Evolutionary conservation across 2,797 vertebrate genomes (phyloP).

Genomic region (Ctenopoma kingsleyae): DNA sequence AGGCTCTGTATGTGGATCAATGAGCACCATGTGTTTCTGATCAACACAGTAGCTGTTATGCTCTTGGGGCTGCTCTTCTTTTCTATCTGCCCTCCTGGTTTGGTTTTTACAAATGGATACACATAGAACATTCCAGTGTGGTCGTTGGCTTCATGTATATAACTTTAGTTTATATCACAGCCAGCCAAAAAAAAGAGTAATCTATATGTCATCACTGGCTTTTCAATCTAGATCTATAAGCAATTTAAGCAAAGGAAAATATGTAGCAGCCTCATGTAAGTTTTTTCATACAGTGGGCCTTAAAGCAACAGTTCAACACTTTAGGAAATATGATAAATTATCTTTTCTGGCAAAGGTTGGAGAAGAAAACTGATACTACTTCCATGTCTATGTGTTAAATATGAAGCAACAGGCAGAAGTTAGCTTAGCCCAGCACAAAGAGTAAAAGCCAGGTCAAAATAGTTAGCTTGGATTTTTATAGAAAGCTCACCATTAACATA

Average conservation of each 20-base stretch:
- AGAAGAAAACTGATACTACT: not conserved
- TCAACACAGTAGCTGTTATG: constrained; percentile 56
- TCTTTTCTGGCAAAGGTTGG: not conserved
- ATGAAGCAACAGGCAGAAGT: not conserved
- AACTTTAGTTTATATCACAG: constrained; percentile 14
- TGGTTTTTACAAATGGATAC: constrained; percentile 22
- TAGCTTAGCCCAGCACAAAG: constrained; percentile 8
- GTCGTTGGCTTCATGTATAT: constrained; percentile 18
- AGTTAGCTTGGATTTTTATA: not conserved
- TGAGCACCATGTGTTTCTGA: constrained; percentile 75
- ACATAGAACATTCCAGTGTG: constrained; percentile 20
- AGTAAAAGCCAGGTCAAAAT: constrained; percentile 10
- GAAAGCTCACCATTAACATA: no score
- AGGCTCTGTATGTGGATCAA: constrained; percentile 72
- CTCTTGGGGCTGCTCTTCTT: constrained; percentile 49
- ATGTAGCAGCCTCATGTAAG: not conserved
- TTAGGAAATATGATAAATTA: not conserved
- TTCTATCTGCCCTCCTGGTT: constrained; percentile 31
- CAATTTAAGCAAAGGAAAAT: not conserved
- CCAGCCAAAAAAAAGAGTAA: not conserved
- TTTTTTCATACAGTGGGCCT: constrained; percentile 1
- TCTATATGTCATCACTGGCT: not conserved
- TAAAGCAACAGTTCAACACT: not conserved
- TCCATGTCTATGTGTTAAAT: not conserved
- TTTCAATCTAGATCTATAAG: not conserved